Evolutionary conservation across 2,888 invertebrate species (phyloP), one percentile per base, ranked within the genome.

Genomic region (Monopis laevigella): DNA sequence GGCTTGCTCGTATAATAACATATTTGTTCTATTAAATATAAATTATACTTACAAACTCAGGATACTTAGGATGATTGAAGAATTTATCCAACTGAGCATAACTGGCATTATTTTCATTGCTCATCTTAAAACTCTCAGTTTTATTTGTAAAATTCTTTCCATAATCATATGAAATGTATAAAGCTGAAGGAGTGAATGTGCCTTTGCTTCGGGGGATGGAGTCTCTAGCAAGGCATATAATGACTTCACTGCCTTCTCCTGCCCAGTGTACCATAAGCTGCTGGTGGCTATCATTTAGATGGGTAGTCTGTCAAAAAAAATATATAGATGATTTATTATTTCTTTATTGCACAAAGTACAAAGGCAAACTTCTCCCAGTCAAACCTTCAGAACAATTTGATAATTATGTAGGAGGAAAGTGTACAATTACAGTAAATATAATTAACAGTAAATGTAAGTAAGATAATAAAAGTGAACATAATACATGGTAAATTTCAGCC

Each of bases 241-340:
- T 91, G 18, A 93, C 90, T 68, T 92, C 87, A 45, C 92, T 92
- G 13, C 89, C 88, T 65, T 92, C 90, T 17, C 95, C 94, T 8
- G 93, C 91, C 95, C 96, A 96, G 66, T 94, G 93, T 7, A 96
- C 93, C 85, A 95, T 90, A 55, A 96, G 70, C 62, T 93, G 92
- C 56, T 92, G 90, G 62, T 96, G 95, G 48, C 87, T 88, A 70
- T 95, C 94, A 70, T 93, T 90, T 14, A 95, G 80, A 43, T 84
- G 78, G 48, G 86, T 88, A 40, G 88, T 85, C 94, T 94, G 83
- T 77, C 72, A 42, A 48, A 50, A 48, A 48, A 45, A 11, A 32
- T 13, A 32, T 8, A 29, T 4, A 29, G n/a, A 11, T 7, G 10
- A 24, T 24, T 24, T 7, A n/a, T n/a, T n/a, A n/a, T n/a, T n/a